These are phyloP conservation scores for Galeopterus variegatus DNA, from an alignment of 2,113 vertebrate species.

Conservation along the genomic window DNA sequence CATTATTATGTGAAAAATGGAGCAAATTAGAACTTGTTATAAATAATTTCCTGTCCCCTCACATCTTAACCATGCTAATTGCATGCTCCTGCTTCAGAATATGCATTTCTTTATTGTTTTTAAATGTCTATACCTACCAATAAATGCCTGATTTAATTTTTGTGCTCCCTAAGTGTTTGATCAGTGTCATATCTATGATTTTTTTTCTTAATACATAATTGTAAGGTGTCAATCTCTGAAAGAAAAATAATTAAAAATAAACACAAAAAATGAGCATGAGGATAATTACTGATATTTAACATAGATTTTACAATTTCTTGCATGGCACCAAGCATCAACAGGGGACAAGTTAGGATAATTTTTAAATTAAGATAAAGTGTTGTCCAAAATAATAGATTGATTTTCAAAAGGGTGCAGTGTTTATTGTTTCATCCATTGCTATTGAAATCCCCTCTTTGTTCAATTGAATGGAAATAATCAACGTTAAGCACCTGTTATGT, in stretches of 20 bases:
- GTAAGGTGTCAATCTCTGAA: neutral
- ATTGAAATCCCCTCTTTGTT: neutral
- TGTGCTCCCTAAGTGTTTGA: neutral
- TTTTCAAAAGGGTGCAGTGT: neutral
- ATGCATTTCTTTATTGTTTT: neutral
- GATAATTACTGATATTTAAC: neutral
- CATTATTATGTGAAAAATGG: neutral
- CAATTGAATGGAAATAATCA: neutral
- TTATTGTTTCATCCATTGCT: neutral
- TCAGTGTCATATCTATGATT: neutral
- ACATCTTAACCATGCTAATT: neutral
- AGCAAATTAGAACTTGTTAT: slow-evolving; percentile 19
- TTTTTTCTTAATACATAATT: neutral
- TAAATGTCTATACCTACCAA: neutral
- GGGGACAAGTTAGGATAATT: neutral
- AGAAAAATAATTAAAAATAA: neutral
- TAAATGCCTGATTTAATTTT: slow-evolving; percentile 32
- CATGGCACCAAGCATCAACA: neutral
- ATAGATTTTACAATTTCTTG: neutral
- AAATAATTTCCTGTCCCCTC: neutral
- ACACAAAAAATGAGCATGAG: neutral
- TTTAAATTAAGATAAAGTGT: neutral
- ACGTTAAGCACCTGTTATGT: neutral
- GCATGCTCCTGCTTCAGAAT: neutral
- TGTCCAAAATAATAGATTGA: neutral